These are phyloP conservation scores for Lithobates sylvaticus DNA, from an alignment of 2,797 vertebrate species.

Conservation along the genomic window DNA sequence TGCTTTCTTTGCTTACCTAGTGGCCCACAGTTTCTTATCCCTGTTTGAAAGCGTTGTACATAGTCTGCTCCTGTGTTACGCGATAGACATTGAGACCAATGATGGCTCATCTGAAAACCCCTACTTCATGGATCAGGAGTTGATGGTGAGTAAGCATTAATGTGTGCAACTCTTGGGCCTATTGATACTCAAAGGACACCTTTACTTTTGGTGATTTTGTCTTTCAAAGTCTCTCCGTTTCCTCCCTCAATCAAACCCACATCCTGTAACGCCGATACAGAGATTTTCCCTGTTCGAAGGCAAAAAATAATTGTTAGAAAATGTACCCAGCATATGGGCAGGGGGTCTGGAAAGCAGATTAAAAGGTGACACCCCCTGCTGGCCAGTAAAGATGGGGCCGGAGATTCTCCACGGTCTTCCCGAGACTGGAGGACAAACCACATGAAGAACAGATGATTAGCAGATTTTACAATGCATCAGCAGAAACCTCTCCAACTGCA, in stretches of 20 bases:
- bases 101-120: slow-evolving; percentile 78
- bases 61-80: slow-evolving; percentile 77
- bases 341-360: background rate
- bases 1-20: slow-evolving; percentile 76
- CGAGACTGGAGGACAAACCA: too few species aligned
- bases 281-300: too few species aligned
- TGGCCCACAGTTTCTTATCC: slow-evolving; percentile 78
- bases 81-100: slow-evolving; percentile 79
- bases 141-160: slow-evolving; percentile 74
- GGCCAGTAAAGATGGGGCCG: too few species aligned
- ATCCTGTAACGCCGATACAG: too few species aligned
- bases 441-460: too few species aligned
- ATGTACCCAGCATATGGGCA: background rate
- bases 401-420: too few species aligned
- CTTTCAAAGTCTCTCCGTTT: too few species aligned
- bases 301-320: too few species aligned
- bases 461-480: too few species aligned
- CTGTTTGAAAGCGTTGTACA: slow-evolving; percentile 78
- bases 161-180: background rate
- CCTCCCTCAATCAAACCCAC: background rate
- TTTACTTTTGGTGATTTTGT: background rate
- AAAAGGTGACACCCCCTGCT: too few species aligned
- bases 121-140: slow-evolving; percentile 77
- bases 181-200: background rate
- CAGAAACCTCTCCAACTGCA: too few species aligned